Base-by-base conservation (phyloP, 2,888 invertebrate species). In the Parascotia fuliginaria region DNA sequence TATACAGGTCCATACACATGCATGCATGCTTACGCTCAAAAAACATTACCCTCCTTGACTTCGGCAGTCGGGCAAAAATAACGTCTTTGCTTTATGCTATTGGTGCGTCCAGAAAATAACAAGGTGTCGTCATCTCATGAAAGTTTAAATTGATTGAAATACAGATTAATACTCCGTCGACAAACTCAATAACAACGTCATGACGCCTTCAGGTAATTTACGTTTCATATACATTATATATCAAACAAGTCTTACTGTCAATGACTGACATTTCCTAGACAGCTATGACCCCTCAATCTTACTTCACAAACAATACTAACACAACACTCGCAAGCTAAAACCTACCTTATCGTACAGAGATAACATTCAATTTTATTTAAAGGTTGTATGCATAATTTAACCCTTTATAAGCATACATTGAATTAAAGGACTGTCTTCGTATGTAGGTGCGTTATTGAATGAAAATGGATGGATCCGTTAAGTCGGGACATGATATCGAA, bases 341-440 rank as follows among this genome's bases (percentile, higher is more conserved):
- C 16, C 37, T 51, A 59, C 33, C 68, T 59, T 74, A 55, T 51
- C 0, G 0, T 14, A 15, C 27, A 27, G 33, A 1, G 9, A 58
- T 68, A 82, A 50, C 64, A 75, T 58, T 54, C 29, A 69, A 42
- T 71, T 48, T 79, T 27, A 58, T 38, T 46, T 70, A 62, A 28
- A 13, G 13, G 11, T 5, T 6, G 22, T 42, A 48, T 70, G 70
- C 76, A 78, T 81, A 75, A 80, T 76, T 77, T 73, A 73, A 59
- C 60, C 71, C 67, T 75, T 80, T 76, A 77, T 74, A 73, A 73
- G 69, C 73, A 70, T 69, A 75, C 70, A 77, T 83, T 81, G 78
- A 84, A 84, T 84, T 85, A 84, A 67, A 71, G 70, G 67, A 67
- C 70, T 71, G 75, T 79, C 77, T 65, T 66, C 64, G 61, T 57